A percentile compares a stretch with the other conserved stretches of the same genome.
phyloP scores from a whole-genome alignment of 2,888 invertebrate species.

The Tenthredo mesomela region DNA sequence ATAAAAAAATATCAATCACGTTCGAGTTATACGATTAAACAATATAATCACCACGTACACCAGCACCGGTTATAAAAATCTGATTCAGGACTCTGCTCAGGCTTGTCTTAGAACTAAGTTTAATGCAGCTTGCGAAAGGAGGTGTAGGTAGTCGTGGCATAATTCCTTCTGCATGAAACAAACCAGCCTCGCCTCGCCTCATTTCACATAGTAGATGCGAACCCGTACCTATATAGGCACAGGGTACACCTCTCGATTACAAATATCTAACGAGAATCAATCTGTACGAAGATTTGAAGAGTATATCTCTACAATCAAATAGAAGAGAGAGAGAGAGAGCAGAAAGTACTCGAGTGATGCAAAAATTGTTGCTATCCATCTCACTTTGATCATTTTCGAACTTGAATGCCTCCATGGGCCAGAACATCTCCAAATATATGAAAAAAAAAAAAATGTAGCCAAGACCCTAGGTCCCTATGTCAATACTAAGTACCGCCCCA shows the following conservation, averaged over 20 bases:
- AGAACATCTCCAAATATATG: too few relatives aligned
- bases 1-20: background rate
- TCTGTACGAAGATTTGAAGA: background rate
- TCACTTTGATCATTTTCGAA: too few relatives aligned
- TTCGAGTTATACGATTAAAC: background rate
- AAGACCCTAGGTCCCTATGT: too few relatives aligned
- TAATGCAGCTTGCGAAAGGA: slow-evolving; percentile 58
- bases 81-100: background rate
- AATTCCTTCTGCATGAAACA: slow-evolving; percentile 54
- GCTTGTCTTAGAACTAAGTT: background rate
- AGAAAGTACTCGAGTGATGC: too few relatives aligned
- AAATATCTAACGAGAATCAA: background rate
- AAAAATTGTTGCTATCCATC: too few relatives aligned
- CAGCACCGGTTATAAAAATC: background rate
- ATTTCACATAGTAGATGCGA: background rate
- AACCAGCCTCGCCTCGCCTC: slow-evolving; percentile 42
- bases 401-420: too few relatives aligned
- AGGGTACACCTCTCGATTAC: background rate
- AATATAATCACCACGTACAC: background rate
- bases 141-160: slow-evolving; percentile 59
- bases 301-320: too few relatives aligned
- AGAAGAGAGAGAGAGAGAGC: too few relatives aligned
- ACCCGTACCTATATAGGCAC: background rate
- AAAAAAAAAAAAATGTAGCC: too few relatives aligned
- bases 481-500: too few relatives aligned